Evolutionary conservation across 2,797 vertebrate species (phyloP).

Genomic region (Periophthalmus magnuspinnatus): DNA sequence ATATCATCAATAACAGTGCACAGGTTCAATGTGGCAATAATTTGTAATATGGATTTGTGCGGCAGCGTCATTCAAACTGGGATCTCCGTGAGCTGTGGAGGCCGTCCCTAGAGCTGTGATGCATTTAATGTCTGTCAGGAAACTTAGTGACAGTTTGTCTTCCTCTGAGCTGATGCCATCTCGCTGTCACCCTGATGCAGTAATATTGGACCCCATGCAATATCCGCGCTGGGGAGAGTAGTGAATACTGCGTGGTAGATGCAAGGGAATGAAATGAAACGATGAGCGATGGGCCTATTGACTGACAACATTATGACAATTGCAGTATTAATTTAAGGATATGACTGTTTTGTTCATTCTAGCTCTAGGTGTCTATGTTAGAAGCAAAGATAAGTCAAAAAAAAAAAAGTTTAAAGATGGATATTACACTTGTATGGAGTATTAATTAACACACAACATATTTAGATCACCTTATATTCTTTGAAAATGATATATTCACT

Average conservation of each 20-base stretch:
- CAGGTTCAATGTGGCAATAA: slow-evolving; percentile 49
- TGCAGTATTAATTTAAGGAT: background rate
- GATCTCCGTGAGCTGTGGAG: slow-evolving; percentile 28
- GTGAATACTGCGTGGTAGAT: background rate
- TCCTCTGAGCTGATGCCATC: slow-evolving; percentile 34
- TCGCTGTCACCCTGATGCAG: slow-evolving; percentile 5
- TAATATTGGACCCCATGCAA: slow-evolving; percentile 1
- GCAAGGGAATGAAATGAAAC: background rate
- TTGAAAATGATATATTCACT: too few relatives aligned
- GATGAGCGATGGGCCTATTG: background rate
- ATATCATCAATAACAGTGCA: slow-evolving; percentile 63
- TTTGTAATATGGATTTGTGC: slow-evolving; percentile 58
- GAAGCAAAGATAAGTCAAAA: too few relatives aligned
- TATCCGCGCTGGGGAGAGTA: background rate
- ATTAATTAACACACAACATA: too few relatives aligned
- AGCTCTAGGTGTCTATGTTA: too few relatives aligned
- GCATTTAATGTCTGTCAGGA: slow-evolving; percentile 51
- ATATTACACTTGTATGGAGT: too few relatives aligned
- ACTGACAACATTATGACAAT: background rate
- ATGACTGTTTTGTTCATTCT: background rate
- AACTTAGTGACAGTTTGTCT: slow-evolving; percentile 51
- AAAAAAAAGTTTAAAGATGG: too few relatives aligned
- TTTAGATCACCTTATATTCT: too few relatives aligned
- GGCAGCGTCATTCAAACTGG: slow-evolving; percentile 28
- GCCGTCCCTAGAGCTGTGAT: slow-evolving; percentile 30